phyloP scores from a whole-genome alignment of 2,797 vertebrate genomes.

The Fratercula arctica region DNA sequence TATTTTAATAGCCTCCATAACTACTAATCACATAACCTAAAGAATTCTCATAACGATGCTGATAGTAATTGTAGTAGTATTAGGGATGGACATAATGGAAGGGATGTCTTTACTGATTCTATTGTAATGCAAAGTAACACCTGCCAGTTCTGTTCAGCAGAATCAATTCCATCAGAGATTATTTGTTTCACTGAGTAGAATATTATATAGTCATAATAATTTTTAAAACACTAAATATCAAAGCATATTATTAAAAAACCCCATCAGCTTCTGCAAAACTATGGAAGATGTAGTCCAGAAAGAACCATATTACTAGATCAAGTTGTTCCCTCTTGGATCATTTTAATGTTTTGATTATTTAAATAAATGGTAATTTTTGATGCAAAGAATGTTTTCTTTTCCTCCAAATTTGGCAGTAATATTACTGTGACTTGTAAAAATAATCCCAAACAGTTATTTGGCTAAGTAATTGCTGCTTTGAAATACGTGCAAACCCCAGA shows the following conservation, averaged over 20 bases:
- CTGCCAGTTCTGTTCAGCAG: neutral
- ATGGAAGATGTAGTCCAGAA: neutral
- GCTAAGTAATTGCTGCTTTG: neutral
- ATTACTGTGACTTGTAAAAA: neutral
- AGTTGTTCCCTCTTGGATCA: neutral
- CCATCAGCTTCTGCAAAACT: neutral
- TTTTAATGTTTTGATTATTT: neutral
- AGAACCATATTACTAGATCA: neutral
- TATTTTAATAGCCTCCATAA: conserved; percentile 7
- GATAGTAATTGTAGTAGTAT: neutral
- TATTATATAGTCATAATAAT: neutral
- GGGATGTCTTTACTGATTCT: neutral
- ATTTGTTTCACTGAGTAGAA: neutral
- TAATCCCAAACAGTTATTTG: neutral
- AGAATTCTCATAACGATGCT: neutral
- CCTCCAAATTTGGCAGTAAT: neutral
- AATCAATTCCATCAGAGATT: neutral
- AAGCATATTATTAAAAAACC: neutral
- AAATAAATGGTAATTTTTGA: neutral
- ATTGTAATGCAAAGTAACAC: conserved; percentile 20
- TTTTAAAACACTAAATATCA: conserved; percentile 3
- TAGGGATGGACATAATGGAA: neutral
- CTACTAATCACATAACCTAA: neutral
- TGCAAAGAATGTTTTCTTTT: neutral
- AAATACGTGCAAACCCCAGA: neutral